Percentiles rank a stretch among this genome's conserved stretches.
These are phyloP conservation scores for Tetramorium parvispinum DNA, from an alignment of 1,140 invertebrate species.

Conservation along the genomic window DNA sequence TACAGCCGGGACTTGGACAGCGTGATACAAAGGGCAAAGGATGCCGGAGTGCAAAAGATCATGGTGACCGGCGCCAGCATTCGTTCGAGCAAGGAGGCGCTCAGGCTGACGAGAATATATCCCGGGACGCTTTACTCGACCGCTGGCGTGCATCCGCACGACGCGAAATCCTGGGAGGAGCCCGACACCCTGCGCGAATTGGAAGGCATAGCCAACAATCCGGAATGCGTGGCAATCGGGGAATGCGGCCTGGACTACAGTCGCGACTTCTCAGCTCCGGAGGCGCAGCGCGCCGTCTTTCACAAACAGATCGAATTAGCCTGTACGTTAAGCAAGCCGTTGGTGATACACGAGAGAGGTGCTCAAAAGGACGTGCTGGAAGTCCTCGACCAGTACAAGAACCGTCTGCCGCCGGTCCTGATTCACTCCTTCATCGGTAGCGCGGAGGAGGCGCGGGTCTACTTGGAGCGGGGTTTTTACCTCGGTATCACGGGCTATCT, in stretches of 20 bases:
- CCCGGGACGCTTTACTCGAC: conserved; percentile 96
- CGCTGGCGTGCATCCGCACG: conserved; percentile 97
- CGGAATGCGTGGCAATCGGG: conserved; percentile 96
- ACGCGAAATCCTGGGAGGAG: conserved; percentile 97
- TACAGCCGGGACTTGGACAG: conserved; percentile 96
- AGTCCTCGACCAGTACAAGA: conserved; percentile 86
- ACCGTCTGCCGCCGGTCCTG: conserved; percentile 91
- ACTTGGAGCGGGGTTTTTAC: conserved; percentile 95
- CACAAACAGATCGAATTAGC: conserved; percentile 96
- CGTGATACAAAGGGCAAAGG: conserved; percentile 96
- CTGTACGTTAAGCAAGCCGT: conserved; percentile 94
- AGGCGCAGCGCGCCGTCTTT: conserved; percentile 94
- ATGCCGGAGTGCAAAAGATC: conserved; percentile 97
- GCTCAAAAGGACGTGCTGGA: conserved; percentile 93
- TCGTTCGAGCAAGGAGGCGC: conserved; percentile 95
- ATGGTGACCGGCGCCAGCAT: conserved; percentile 97
- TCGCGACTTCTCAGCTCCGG: conserved; percentile 96
- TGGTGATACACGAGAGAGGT: conserved; percentile 96
- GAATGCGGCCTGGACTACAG: conserved; percentile 98
- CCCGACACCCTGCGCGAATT: conserved; percentile 90
- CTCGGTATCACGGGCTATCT: conserved; percentile 95
- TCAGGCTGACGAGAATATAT: conserved; percentile 94
- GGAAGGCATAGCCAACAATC: conserved; percentile 90
- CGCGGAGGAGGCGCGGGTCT: conserved; percentile 92
- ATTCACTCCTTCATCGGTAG: conserved; percentile 98